Evolutionary conservation across 1,140 invertebrate genomes (phyloP), one percentile per base, ranked within the genome.

Genomic region (Macrobrachium nipponense): DNA sequence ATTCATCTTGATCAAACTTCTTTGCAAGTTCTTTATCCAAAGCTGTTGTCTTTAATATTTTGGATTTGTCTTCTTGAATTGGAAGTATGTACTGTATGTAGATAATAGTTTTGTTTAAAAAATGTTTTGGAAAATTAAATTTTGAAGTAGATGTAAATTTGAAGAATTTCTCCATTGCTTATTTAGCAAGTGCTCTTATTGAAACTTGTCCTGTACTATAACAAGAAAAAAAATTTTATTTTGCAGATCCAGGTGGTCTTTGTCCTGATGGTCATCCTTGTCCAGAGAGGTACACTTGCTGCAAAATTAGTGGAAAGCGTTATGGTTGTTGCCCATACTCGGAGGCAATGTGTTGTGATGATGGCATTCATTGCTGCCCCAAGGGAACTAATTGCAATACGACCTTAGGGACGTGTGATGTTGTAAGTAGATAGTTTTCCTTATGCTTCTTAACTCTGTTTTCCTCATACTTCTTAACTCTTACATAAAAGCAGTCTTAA

Each of bases 341-440:
- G 12, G 86, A 91, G 85, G 92, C 88, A 27, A 88, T 89, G 70
- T 91, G 91, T 88, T 91, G 91, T 80, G 27, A 82, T 10, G 91
- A 91, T 78, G 43, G 72, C 27, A 43, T 89, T 1, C 90, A 91
- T 83, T 91, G 91, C 79, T 91, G 91, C 81, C 90, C 91, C 8
- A 72, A 88, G 18, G 87, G 88, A 23, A 89, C 73, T 27, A 86
- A 43, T 27, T 91, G 91, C 88, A 89, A 90, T 80, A 59, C 87
- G 10, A 36, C 77, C 7, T 5, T 60, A 18, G 83, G 76, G 14
- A 80, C 83, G n/a, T 86, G 83, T 86, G 83, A 86, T 86, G 58
- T 60, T 51, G 83, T 80, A 18, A 73, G 81, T 76, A 44, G 27
- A 20, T 44, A 7, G 15, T 10, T 62, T 62, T 61, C 27, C 12